Percentiles rank a stretch among this genome's conserved stretches.
Evolutionary conservation across 2,113 vertebrate genomes (phyloP).

Genomic region (Accipiter virgatus): DNA sequence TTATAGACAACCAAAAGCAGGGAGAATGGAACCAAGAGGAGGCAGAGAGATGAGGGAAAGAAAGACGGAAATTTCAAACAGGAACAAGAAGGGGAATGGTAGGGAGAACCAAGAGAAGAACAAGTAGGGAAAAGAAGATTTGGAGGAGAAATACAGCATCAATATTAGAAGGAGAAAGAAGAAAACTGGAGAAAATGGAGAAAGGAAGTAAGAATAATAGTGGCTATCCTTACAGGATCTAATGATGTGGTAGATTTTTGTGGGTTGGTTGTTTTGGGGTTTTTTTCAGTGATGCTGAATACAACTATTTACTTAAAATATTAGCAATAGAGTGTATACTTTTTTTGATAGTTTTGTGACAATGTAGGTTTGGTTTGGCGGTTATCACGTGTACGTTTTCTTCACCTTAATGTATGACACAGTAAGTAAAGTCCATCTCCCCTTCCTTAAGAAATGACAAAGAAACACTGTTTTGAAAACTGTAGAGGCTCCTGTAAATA

Average conservation of each 20-base stretch:
- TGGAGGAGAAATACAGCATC: background rate
- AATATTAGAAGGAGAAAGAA: background rate
- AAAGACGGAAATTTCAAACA: background rate
- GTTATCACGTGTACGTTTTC: background rate
- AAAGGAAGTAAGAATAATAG: background rate
- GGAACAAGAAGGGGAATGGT: background rate
- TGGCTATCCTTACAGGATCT: background rate
- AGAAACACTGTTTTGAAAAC: background rate
- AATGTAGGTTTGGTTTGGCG: background rate
- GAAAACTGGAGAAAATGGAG: background rate
- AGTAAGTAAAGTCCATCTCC: background rate
- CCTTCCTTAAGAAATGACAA: background rate
- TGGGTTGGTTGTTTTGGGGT: background rate
- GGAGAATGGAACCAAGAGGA: background rate
- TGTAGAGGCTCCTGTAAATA: background rate
- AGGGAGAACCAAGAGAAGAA: background rate
- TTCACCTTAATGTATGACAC: background rate
- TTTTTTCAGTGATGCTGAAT: background rate
- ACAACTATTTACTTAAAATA: background rate
- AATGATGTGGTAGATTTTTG: background rate
- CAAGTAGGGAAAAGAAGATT: background rate
- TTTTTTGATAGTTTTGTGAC: background rate
- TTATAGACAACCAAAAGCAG: background rate
- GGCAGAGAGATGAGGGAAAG: background rate
- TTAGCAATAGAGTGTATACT: background rate